Evolutionary conservation across 2,113 vertebrate species (phyloP), one percentile per base, ranked within the genome.

Genomic region (Oreochromis tanganicae): DNA sequence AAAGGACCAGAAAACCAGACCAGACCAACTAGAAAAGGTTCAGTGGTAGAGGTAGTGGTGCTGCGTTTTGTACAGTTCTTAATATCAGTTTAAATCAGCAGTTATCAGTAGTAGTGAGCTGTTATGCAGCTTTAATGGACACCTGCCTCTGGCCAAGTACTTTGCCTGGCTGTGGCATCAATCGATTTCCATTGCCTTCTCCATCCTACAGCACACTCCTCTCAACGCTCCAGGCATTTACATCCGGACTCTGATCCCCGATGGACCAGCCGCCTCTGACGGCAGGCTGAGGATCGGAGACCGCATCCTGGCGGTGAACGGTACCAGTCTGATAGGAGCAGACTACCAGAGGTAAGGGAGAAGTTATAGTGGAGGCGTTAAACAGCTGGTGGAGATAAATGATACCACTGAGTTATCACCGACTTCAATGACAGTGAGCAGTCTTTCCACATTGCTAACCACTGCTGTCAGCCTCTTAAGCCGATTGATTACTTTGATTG

Each of bases 221-320:
- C 96, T 99, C 81, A 97, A 97, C 7, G 89, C 97, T 48, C 97
- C 98, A 0, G 98, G 98, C 52, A 99, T 99, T 92, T 99, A 99
- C 94, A 98, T 99, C 95, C 96, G 98, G 92, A 99, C 98, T 0
- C 96, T 99, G 91, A 97, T 99, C 12, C 98, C 98, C 0, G 98
- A 98, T 29, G 98, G 98, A 41, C 98, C 98, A 0, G 98, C 98
- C 0, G 97, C 98, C 0, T 83, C 96, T 0, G 97, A 99, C 0
- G 98, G 98, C 43, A 83, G 98, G 6, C 97, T 99, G 83, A 96
- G 97, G 29, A 96, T 99, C 1, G 98, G 98, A 29, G 98, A 99
- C 93, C 97, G 97, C 13, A 98, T 99, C 95, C 96, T 99, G 92
- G 98, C 98, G 3, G 98, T 98, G 89, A 98, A 99, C 0, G 98